Conservation (phyloP, 2,113 vertebrate genomes). For the Natator depressus region DNA sequence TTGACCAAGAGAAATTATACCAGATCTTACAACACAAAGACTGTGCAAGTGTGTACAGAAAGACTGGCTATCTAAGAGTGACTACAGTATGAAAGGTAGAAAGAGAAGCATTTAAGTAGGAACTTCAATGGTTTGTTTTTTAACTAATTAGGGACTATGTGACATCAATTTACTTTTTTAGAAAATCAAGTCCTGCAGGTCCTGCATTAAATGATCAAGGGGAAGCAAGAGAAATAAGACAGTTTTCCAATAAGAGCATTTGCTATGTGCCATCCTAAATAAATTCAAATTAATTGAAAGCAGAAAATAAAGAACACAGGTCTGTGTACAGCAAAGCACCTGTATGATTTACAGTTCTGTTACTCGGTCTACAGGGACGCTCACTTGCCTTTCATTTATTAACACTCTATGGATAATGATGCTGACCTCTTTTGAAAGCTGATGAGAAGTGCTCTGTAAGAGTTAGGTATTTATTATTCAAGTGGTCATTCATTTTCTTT, state of each 20-base stretch:
- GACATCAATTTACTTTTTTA: neutral
- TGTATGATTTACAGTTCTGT: neutral
- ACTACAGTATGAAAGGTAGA: too few relatives aligned
- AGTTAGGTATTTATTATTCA: neutral
- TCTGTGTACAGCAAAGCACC: neutral
- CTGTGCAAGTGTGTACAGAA: too few relatives aligned
- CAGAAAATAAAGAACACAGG: neutral
- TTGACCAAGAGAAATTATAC: too few relatives aligned
- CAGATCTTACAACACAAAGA: too few relatives aligned
- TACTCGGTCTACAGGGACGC: neutral
- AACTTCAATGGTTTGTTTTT: neutral
- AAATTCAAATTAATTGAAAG: neutral
- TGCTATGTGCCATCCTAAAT: neutral
- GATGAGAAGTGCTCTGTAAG: neutral
- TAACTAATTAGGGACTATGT: neutral
- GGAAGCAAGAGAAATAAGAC: too few relatives aligned
- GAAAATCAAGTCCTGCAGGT: too few relatives aligned
- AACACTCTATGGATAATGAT: neutral
- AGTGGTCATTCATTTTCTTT: neutral
- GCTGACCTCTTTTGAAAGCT: neutral
- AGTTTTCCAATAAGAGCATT: too few relatives aligned
- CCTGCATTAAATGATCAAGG: too few relatives aligned
- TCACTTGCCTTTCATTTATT: neutral
- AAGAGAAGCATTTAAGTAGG: neutral
- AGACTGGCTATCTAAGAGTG: too few relatives aligned